phyloP scores from a whole-genome alignment of 2,888 invertebrate species.

The Sphaeridia pumilis region DNA sequence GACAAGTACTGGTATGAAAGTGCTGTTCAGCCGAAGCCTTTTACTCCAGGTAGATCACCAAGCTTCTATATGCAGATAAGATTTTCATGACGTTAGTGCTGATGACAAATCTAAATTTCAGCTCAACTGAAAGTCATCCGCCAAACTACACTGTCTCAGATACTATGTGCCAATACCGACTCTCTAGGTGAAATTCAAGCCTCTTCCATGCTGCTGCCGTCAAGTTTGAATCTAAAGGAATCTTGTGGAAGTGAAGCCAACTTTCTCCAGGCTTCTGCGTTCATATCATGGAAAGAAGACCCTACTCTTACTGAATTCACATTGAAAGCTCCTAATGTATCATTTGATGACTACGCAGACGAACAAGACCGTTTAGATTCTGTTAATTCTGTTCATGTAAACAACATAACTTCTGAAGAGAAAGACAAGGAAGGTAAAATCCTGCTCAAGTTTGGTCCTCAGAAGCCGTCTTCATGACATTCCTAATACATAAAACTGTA shows the following conservation, averaged over 20 bases:
- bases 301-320: neutral
- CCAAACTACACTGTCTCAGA: conserved; percentile 56
- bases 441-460: too few relatives aligned
- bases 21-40: conserved; percentile 50
- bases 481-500: too few relatives aligned
- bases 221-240: too few relatives aligned
- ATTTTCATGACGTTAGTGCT: too few relatives aligned
- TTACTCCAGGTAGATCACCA: conserved; percentile 54
- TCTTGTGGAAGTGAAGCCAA: too few relatives aligned
- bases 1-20: conserved; percentile 87
- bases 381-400: too few relatives aligned
- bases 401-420: too few relatives aligned
- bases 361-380: neutral
- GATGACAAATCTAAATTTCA: too few relatives aligned
- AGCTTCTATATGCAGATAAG: too few relatives aligned
- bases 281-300: conserved; percentile 1
- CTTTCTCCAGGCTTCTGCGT: neutral
- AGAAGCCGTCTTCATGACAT: too few relatives aligned
- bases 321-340: neutral
- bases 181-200: conserved; percentile 52
- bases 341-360: neutral
- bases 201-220: conserved; percentile 53
- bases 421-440: too few relatives aligned
- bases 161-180: conserved; percentile 68
- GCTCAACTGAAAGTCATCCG: conserved; percentile 24